Evolutionary conservation across 53 echinoderm and acorn worm species (phyloP).

Genomic region (Hippasteria phrygiana): DNA sequence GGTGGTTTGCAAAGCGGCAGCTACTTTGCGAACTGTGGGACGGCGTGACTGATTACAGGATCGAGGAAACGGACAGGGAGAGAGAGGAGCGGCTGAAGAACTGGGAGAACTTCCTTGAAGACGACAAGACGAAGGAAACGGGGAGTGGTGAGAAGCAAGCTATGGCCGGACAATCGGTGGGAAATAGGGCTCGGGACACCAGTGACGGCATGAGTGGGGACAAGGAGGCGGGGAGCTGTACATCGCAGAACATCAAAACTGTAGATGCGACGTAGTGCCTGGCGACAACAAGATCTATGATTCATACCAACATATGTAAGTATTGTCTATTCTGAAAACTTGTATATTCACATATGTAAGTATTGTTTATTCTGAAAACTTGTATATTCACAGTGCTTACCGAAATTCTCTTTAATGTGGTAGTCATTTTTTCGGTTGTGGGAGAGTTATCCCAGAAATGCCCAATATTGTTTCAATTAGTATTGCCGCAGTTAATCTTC

Average conservation of each 20-base stretch:
- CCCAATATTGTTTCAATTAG: constrained; percentile 26
- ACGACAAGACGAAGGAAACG: constrained; percentile 28
- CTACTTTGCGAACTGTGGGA: constrained; percentile 85
- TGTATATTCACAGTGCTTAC: not conserved
- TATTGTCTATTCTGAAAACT: not conserved
- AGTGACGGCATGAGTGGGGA: not conserved
- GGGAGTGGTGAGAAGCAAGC: not conserved
- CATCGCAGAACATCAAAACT: constrained; percentile 27
- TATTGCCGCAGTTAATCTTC: not conserved
- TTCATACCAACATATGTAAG: not conserved
- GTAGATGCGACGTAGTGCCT: constrained; percentile 37
- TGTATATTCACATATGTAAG: not conserved
- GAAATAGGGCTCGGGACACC: constrained; percentile 10
- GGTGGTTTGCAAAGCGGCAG: constrained; percentile 95
- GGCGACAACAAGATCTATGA: no score
- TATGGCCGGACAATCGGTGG: not conserved
- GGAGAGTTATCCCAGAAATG: not conserved
- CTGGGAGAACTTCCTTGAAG: constrained; percentile 88
- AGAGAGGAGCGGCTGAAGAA: constrained; percentile 86
- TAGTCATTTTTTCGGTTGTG: not conserved
- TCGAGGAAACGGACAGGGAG: constrained; percentile 97
- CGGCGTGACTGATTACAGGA: constrained; percentile 95
- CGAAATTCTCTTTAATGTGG: not conserved
- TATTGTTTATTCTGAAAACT: not conserved
- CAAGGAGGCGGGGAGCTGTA: constrained; percentile 28